Base-by-base conservation (phyloP, 2,797 vertebrate genomes). In the Anolis apletophallus region DNA sequence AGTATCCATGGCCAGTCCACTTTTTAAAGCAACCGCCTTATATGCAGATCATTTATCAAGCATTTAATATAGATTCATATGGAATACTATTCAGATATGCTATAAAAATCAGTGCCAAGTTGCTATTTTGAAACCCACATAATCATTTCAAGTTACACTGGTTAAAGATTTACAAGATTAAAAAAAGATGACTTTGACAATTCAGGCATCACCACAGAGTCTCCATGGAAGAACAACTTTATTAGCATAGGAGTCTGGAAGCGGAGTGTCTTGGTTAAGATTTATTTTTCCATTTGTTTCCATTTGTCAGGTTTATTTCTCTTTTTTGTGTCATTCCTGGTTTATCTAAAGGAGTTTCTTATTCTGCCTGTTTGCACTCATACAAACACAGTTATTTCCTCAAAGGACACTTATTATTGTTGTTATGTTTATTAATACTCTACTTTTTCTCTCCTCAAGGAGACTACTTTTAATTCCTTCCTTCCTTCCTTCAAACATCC, bases 41-140 rank as follows among this genome's bases (percentile, higher is more conserved):
- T 88, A 87, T 83, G 76, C 81, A 76, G 90, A 83, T 94, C 89
- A 61, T 89, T 94, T 93, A 71, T 85, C 89, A 83, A 85, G 80
- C 83, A 9, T 85, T 92, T 90, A 67, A 76, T 92, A 91, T 90
- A 87, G 73, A 36, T 93, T 81, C 84, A 69, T 85, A 76, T 80
- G 81, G 85, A 92, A 83, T 14, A 86, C 1, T 84, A 89, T 92
- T 91, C 88, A 76, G 88, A 92, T 11, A 9, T 81, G 91, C 83
- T 87, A 91, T 93, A 92, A 93, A 88, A 92, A 93, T 90, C 85
- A 52, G 92, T 83, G 88, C 84, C 85, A 50, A 61, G 83, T 91
- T 94, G 93, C 94, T 94, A 91, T 95, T 95, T 94, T 95, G 93
- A 95, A 93, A 91, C 85, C 88, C 87, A 90, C 23, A 3, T 91